phyloP scores from a whole-genome alignment of 2,888 invertebrate species.

The Rhagonycha lutea region DNA sequence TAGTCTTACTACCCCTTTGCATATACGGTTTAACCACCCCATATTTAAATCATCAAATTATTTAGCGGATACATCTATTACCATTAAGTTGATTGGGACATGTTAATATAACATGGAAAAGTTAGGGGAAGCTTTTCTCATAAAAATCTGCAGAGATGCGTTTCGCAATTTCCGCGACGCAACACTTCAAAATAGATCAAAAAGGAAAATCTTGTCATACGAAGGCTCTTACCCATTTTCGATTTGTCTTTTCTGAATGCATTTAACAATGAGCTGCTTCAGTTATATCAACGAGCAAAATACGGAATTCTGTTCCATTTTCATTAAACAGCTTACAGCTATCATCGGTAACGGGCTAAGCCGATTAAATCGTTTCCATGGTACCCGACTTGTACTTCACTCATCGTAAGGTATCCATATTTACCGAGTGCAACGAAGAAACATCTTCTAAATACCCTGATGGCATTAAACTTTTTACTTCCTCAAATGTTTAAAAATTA shows the following conservation, averaged over 20 bases:
- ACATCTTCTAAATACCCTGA: conserved; percentile 19
- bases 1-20: conserved; percentile 40
- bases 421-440: conserved; percentile 19
- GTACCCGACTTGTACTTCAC: conserved; percentile 29
- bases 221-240: background rate
- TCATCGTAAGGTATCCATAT: conserved; percentile 22
- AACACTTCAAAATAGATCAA: background rate
- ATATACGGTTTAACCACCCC: conserved; percentile 27
- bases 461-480: conserved; percentile 22
- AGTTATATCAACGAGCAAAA: conserved; percentile 18
- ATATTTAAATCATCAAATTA: conserved; percentile 47
- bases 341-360: conserved; percentile 52
- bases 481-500: background rate
- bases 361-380: conserved; percentile 47
- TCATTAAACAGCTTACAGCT: conserved; percentile 52
- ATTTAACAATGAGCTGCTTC: conserved; percentile 36
- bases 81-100: conserved; percentile 49
- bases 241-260: conserved; percentile 31
- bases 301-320: conserved; percentile 36
- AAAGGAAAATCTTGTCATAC: background rate
- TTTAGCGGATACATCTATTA: conserved; percentile 52
- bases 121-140: background rate
- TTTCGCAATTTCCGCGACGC: background rate
- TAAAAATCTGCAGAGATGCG: background rate
- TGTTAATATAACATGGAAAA: conserved; percentile 21